phyloP scores from a whole-genome alignment of 2,113 vertebrate species.

The Rhizomys pruinosus region DNA sequence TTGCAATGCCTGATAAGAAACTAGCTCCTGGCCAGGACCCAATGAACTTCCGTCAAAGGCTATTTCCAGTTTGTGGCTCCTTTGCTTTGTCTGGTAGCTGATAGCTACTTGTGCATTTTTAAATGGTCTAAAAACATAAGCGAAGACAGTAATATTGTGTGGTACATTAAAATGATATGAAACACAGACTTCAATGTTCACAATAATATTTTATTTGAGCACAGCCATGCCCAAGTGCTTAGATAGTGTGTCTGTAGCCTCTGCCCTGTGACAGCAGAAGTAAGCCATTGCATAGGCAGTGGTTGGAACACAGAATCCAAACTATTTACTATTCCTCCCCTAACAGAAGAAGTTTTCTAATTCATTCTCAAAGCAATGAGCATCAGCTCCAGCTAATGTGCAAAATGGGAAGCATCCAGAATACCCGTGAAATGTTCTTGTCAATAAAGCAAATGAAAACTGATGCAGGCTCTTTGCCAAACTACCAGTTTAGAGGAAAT shows the following conservation, averaged over 20 bases:
- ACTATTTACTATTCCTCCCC: not conserved
- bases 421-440: not conserved
- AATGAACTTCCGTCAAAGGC: not conserved
- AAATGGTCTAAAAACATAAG: not conserved
- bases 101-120: not conserved
- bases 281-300: not conserved
- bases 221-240: not conserved
- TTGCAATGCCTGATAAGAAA: not conserved
- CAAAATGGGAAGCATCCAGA: not conserved
- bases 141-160: conserved; percentile 17
- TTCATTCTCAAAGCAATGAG: not conserved
- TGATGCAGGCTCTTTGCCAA: not conserved
- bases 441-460: conserved; percentile 50
- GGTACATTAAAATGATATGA: not conserved
- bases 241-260: not conserved
- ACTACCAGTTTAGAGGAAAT: not conserved
- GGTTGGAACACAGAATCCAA: not conserved
- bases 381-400: not conserved
- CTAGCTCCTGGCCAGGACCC: not conserved
- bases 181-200: conserved; percentile 37
- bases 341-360: not conserved
- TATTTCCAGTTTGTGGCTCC: not conserved
- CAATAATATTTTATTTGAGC: not conserved
- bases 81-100: conserved; percentile 7
- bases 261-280: not conserved